Conservation (phyloP, 2,888 invertebrate genomes). For the Dorcus hopei region DNA sequence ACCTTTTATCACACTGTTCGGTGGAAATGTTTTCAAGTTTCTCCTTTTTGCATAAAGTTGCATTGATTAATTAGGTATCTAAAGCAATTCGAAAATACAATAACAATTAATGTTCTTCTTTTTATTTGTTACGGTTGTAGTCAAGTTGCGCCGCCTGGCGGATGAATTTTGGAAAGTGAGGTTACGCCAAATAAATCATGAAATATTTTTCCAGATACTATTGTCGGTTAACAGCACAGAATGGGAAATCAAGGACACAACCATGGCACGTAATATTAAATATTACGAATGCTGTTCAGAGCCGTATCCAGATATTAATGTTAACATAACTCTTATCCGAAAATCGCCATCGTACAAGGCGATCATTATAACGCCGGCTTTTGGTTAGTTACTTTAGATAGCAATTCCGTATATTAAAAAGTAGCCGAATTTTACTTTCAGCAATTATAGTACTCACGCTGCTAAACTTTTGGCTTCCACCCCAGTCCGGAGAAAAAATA, state of each 20-base stretch:
- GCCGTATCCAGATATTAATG: conserved; percentile 55
- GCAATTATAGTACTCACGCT: conserved; percentile 61
- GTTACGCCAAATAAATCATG: background rate
- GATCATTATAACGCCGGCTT: conserved; percentile 61
- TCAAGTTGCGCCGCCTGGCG: no score
- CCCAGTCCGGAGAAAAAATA: conserved; percentile 64
- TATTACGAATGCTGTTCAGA: conserved; percentile 56
- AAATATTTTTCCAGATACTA: conserved; percentile 32
- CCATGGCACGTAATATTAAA: conserved; percentile 43
- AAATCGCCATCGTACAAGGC: conserved; percentile 60
- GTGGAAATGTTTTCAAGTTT: no score
- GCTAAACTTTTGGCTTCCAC: conserved; percentile 63
- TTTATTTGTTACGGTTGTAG: no score
- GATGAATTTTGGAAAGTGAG: background rate
- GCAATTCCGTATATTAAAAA: background rate
- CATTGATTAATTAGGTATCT: no score
- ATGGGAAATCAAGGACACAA: conserved; percentile 52
- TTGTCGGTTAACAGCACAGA: conserved; percentile 45
- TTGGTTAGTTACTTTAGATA: conserved; percentile 44
- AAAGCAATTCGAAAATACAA: no score
- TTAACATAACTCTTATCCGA: conserved; percentile 53
- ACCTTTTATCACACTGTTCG: no score
- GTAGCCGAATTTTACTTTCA: conserved; percentile 29
- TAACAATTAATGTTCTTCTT: no score
- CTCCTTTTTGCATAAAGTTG: no score